A percentile compares a stretch with the other conserved stretches of the same genome.
Evolutionary conservation across 2,888 invertebrate species (phyloP).

Genomic region (Orthosia gracilis): DNA sequence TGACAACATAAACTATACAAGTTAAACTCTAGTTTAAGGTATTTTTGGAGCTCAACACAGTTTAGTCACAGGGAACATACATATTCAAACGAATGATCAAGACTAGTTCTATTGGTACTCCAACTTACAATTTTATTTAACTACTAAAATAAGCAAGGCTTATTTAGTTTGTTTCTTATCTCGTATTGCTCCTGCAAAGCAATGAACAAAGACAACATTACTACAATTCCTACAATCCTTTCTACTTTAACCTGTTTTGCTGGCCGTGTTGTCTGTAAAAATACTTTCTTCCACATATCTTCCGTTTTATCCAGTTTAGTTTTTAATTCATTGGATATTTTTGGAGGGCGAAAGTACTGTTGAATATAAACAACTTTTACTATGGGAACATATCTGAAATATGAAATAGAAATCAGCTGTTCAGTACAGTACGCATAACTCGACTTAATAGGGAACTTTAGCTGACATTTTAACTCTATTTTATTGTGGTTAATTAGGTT

Average conservation of each 20-base stretch:
- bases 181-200: conserved; percentile 36
- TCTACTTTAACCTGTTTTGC: not conserved
- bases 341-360: conserved; percentile 1
- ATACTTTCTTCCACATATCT: conserved; percentile 6
- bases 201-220: conserved; percentile 37
- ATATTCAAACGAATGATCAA: conserved; percentile 22
- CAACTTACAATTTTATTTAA: conserved; percentile 60
- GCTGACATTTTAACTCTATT: no score
- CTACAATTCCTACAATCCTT: conserved; percentile 20
- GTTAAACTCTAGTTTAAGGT: not conserved
- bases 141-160: conserved; percentile 66
- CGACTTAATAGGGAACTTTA: no score
- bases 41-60: not conserved
- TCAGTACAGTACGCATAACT: no score
- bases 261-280: not conserved
- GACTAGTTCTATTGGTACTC: not conserved
- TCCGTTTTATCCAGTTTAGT: not conserved
- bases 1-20: conserved; percentile 29
- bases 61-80: conserved; percentile 21
- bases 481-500: no score
- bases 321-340: conserved; percentile 4
- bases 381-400: conserved; percentile 8
- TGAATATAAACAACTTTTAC: not conserved
- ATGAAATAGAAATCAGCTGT: conserved; percentile 1
- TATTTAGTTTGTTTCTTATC: conserved; percentile 35